Evolutionary conservation across 2,797 vertebrate species (phyloP).

Genomic region (Phalanger gymnotis): DNA sequence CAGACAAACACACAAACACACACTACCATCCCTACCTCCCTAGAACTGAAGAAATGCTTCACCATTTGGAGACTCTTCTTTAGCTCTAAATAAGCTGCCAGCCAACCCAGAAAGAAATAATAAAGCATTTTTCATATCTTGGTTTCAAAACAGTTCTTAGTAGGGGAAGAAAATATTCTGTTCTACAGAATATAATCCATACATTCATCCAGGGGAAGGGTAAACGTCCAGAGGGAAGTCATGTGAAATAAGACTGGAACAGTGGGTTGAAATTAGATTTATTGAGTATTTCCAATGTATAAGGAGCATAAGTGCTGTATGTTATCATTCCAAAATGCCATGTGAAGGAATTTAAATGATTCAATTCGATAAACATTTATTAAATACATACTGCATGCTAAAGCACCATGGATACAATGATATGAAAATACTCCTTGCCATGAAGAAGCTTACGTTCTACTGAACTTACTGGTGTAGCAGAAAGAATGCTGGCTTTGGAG

Average conservation of each 20-base stretch:
- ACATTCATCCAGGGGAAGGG: accelerated
- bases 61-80: accelerated
- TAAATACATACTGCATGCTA: background rate
- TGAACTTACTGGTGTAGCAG: background rate
- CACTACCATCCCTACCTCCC: background rate
- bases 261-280: background rate
- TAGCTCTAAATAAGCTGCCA: accelerated
- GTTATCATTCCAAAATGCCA: background rate
- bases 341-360: background rate
- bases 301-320: background rate
- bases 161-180: background rate
- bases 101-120: background rate
- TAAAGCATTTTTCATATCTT: accelerated
- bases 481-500: background rate
- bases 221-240: background rate
- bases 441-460: background rate
- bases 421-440: background rate
- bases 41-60: accelerated
- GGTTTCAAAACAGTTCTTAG: background rate
- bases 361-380: background rate
- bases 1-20: too few relatives aligned
- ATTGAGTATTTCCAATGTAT: background rate
- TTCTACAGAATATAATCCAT: background rate
- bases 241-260: background rate
- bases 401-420: background rate